A percentile compares a stretch with the other conserved stretches of the same genome.
These are phyloP conservation scores for Cebidichthys violaceus DNA, from an alignment of 2,113 vertebrate species.

Conservation along the genomic window DNA sequence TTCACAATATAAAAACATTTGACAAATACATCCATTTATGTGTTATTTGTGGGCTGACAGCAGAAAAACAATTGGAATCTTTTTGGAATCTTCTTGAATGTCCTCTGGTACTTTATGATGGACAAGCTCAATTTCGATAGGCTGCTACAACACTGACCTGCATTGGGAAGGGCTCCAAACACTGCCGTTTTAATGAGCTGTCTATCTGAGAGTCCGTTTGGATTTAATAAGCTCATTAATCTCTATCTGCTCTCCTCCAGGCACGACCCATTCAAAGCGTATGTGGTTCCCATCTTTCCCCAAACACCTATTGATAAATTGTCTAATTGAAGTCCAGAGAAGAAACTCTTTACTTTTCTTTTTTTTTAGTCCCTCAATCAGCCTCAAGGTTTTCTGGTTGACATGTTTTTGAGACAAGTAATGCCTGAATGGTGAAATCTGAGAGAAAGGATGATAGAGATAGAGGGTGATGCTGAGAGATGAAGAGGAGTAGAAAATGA, in stretches of 20 bases:
- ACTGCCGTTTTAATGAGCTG: slow-evolving; percentile 68
- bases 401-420: slow-evolving; percentile 23
- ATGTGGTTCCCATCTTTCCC: slow-evolving; percentile 51
- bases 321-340: slow-evolving; percentile 44
- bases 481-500: slow-evolving; percentile 18
- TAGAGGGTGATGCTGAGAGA: slow-evolving; percentile 11
- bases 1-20: slow-evolving; percentile 37
- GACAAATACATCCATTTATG: slow-evolving; percentile 51
- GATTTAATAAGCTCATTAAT: slow-evolving; percentile 82
- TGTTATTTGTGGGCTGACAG: slow-evolving; percentile 10
- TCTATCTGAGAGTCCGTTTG: slow-evolving; percentile 69
- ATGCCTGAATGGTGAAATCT: slow-evolving; percentile 23
- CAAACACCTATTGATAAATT: slow-evolving; percentile 55
- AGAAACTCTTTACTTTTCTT: slow-evolving; percentile 48
- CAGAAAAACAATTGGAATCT: slow-evolving; percentile 20
- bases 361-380: not conserved
- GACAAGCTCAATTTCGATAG: slow-evolving; percentile 59
- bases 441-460: slow-evolving; percentile 18
- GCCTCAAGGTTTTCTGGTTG: slow-evolving; percentile 29
- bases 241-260: slow-evolving; percentile 72
- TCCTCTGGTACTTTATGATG: slow-evolving; percentile 55
- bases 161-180: slow-evolving; percentile 51
- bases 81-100: not conserved
- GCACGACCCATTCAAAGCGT: slow-evolving; percentile 53
- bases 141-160: slow-evolving; percentile 56